Evolutionary conservation across 2,888 invertebrate genomes (phyloP).

Genomic region (Perdita meconis): DNA sequence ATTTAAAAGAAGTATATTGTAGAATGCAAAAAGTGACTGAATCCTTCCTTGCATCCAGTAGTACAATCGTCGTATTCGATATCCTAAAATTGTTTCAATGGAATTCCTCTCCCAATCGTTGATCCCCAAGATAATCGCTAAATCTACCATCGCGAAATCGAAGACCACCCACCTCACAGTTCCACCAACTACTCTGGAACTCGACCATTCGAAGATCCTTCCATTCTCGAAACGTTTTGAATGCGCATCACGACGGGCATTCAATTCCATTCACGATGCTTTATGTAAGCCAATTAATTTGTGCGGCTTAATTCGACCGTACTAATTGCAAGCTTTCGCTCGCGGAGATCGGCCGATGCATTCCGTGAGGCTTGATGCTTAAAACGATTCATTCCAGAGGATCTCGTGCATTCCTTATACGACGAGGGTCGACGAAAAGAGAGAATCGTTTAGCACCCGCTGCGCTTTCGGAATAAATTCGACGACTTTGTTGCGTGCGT

Average conservation of each 20-base stretch:
- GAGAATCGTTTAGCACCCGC: conserved; percentile 2
- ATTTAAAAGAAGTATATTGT: no score
- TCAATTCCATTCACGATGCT: conserved; percentile 27
- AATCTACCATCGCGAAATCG: no score
- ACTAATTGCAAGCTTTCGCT: conserved; percentile 35
- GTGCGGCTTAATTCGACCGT: conserved; percentile 31
- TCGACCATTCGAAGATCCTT: neutral
- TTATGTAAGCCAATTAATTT: conserved; percentile 48
- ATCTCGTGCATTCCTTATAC: neutral
- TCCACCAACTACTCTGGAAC: no score
- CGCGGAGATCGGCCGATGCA: conserved; percentile 6
- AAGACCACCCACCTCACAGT: no score
- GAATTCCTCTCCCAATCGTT: no score
- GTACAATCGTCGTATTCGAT: no score
- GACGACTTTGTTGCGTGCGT: neutral
- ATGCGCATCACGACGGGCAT: conserved; percentile 2
- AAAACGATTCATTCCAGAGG: neutral
- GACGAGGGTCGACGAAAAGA: neutral
- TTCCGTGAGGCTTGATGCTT: neutral
- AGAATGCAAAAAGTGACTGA: no score
- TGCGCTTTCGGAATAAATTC: conserved; percentile 23
- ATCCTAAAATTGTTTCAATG: neutral
- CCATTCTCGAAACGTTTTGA: neutral
- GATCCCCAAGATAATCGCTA: no score
- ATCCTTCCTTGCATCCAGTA: no score